Conservation (phyloP, 2,888 invertebrate species). For the Microdon myrmicae region DNA sequence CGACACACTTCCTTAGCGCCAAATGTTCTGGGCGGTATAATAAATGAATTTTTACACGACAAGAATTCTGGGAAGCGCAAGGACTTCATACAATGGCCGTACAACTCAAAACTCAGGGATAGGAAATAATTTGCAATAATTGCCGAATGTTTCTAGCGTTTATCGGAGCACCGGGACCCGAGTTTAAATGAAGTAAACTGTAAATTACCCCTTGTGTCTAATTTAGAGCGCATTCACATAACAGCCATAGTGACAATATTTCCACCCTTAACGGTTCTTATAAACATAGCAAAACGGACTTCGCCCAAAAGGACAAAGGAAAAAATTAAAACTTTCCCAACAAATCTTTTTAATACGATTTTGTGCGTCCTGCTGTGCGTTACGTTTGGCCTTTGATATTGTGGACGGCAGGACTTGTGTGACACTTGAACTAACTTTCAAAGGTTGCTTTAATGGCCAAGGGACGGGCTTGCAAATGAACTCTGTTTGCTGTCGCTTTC, state of each 20-base stretch:
- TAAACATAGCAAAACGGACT: background rate
- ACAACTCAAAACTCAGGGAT: slow-evolving; percentile 40
- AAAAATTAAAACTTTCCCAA: slow-evolving; percentile 50
- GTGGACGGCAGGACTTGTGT: slow-evolving; percentile 7
- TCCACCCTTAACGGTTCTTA: background rate
- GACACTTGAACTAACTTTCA: background rate
- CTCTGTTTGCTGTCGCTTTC: slow-evolving; percentile 7
- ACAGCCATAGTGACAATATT: background rate
- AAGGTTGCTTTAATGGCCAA: background rate
- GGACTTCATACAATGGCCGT: slow-evolving; percentile 9
- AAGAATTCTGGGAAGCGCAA: slow-evolving; percentile 6
- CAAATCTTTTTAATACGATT: slow-evolving; percentile 53
- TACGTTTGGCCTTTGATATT: slow-evolving; percentile 32
- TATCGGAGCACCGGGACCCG: slow-evolving; percentile 29
- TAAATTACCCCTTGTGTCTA: slow-evolving; percentile 46
- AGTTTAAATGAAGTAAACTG: slow-evolving; percentile 47
- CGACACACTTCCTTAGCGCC: slow-evolving; percentile 12
- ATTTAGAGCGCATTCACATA: slow-evolving; percentile 48
- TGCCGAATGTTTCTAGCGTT: slow-evolving; percentile 50
- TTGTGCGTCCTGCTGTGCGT: slow-evolving; percentile 18
- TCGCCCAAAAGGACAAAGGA: slow-evolving; percentile 1
- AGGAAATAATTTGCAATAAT: slow-evolving; percentile 51
- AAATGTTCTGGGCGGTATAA: slow-evolving; percentile 42
- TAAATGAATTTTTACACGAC: slow-evolving; percentile 48
- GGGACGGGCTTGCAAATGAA: slow-evolving; percentile 31